phyloP scores from a whole-genome alignment of 1,140 invertebrate species.

The Pomphorhynchus laevis region DNA sequence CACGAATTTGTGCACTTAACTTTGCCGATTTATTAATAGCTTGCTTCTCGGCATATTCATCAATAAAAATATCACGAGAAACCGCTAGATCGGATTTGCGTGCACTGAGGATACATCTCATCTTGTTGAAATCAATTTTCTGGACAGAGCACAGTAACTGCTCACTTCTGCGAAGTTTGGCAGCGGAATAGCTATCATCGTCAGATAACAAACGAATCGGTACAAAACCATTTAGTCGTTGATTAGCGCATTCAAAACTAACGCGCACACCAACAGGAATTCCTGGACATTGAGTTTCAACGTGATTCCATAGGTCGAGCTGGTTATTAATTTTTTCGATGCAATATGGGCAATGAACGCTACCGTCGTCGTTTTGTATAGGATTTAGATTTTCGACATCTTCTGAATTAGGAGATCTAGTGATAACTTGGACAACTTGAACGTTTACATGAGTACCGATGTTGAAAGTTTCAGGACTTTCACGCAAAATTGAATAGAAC shows the following conservation, averaged over 20 bases:
- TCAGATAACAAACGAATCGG: conserved; percentile 74
- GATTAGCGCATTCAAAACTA: conserved; percentile 51
- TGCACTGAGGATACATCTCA: too few relatives aligned
- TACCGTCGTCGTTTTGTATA: conserved; percentile 53
- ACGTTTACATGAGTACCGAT: conserved; percentile 31
- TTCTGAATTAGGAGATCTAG: conserved; percentile 52
- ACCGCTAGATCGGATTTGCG: too few relatives aligned
- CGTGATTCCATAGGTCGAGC: conserved; percentile 56
- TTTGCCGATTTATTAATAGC: too few relatives aligned
- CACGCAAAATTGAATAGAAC: conserved; percentile 76
- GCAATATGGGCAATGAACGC: conserved; percentile 87
- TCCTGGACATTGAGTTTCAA: conserved; percentile 71
- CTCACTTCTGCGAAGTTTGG: too few relatives aligned
- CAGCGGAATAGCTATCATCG: conserved; percentile 13
- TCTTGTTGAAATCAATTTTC: too few relatives aligned
- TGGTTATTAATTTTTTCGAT: conserved; percentile 14
- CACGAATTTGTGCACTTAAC: background rate
- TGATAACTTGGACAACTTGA: conserved; percentile 24
- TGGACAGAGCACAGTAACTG: too few relatives aligned
- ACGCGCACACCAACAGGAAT: conserved; percentile 58
- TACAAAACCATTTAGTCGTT: conserved; percentile 76
- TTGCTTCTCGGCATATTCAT: too few relatives aligned
- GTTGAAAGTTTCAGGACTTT: conserved; percentile 67
- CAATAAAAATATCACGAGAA: too few relatives aligned
- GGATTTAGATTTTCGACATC: conserved; percentile 75